Evolutionary conservation across 2,113 vertebrate species (phyloP).

Genomic region (Archilochus colubris): DNA sequence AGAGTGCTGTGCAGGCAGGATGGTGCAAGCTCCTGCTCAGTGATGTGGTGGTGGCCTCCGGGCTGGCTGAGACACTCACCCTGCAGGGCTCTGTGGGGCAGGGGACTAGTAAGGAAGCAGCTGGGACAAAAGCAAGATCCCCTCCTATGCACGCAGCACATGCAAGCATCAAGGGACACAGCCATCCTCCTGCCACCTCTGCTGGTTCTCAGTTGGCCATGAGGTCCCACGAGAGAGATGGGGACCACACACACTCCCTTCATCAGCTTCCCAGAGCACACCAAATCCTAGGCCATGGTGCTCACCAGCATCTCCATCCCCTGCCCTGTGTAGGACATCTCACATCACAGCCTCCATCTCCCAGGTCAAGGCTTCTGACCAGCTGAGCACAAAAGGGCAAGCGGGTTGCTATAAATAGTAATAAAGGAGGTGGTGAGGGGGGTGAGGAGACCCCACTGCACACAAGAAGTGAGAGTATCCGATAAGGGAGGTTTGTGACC

Average conservation of each 20-base stretch:
- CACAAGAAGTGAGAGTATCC: fast-evolving
- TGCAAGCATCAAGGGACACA: neutral
- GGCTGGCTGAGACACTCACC: neutral
- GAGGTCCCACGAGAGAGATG: neutral
- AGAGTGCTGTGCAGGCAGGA: neutral
- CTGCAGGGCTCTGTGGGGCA: neutral
- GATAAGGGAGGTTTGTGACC: neutral
- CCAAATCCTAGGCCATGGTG: fast-evolving
- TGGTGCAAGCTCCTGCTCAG: neutral
- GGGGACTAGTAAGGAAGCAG: neutral
- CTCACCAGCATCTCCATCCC: neutral
- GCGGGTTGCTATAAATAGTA: neutral
- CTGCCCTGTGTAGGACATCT: fast-evolving
- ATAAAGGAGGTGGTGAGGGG: neutral
- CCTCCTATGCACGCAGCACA: neutral
- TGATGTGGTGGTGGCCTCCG: neutral
- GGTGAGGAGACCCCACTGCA: neutral
- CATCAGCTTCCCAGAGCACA: neutral
- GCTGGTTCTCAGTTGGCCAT: neutral
- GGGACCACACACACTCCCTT: neutral
- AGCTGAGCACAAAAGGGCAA: neutral
- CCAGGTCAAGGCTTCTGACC: neutral
- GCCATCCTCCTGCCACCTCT: neutral
- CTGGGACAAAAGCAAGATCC: neutral
- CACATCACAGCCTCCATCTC: neutral